phyloP scores from a whole-genome alignment of 2,113 vertebrate species.

The Cryptotis parvus region DNA sequence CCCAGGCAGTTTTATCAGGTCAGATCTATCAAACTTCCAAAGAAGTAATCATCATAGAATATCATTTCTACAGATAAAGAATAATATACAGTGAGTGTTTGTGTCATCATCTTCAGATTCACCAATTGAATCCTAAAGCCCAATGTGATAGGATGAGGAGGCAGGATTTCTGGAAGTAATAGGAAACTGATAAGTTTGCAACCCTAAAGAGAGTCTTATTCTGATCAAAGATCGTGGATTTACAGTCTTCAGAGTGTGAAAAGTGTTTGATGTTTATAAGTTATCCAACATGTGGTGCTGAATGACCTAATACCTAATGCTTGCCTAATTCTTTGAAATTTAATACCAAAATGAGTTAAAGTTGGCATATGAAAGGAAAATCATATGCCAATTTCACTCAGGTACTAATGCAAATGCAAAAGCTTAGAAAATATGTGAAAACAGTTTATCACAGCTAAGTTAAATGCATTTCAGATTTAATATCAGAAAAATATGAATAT shows the following conservation, averaged over 20 bases:
- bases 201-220: background rate
- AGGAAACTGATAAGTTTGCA: too few species aligned
- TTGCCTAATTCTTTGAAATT: background rate
- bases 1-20: background rate
- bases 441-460: background rate
- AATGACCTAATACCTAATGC: too few species aligned
- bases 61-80: too few species aligned
- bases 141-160: background rate
- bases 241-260: background rate
- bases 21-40: too few species aligned
- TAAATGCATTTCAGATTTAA: background rate
- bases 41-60: too few species aligned
- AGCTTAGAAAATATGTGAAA: background rate
- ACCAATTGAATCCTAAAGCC: background rate
- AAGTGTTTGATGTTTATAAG: background rate
- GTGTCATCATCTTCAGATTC: background rate
- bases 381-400: background rate
- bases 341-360: background rate
- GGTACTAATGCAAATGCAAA: background rate
- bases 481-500: conserved; percentile 14
- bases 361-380: background rate
- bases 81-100: too few species aligned
- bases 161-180: background rate
- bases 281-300: background rate
- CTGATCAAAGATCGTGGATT: background rate